Percentiles rank a stretch among this genome's conserved stretches.
Conservation (phyloP, 1,140 invertebrate genomes). For the Drosophila repleta region DNA sequence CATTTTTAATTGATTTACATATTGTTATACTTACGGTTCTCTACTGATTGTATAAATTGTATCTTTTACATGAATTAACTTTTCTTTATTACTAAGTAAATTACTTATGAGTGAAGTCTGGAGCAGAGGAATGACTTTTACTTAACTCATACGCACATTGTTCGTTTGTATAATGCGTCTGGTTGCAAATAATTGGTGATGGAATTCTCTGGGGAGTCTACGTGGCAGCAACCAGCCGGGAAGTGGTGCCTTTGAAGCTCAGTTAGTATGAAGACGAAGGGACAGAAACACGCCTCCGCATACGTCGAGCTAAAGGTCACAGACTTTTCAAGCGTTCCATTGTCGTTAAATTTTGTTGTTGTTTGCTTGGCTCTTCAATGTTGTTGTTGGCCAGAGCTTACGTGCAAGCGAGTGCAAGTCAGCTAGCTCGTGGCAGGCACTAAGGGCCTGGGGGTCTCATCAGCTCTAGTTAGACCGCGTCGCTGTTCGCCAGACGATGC, state of each 20-base stretch:
- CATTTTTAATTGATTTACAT: too few relatives aligned
- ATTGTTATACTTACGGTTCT: too few relatives aligned
- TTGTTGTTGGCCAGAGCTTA: conserved; percentile 29
- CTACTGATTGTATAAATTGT: too few relatives aligned
- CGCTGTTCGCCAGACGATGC: conserved; percentile 28
- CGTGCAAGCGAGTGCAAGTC: conserved; percentile 55
- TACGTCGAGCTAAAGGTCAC: conserved; percentile 57
- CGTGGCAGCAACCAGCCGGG: conserved; percentile 17
- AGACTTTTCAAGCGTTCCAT: conserved; percentile 73
- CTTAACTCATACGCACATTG: conserved; percentile 44
- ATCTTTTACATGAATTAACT: too few relatives aligned
- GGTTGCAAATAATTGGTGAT: conserved; percentile 46
- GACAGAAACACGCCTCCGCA: neutral
- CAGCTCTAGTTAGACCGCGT: conserved; percentile 25
- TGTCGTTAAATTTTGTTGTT: conserved; percentile 66
- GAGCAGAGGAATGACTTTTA: conserved; percentile 20
- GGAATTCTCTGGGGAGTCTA: conserved; percentile 60
- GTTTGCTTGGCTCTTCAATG: conserved; percentile 31
- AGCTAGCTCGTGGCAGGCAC: neutral
- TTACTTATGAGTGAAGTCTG: conserved; percentile 3
- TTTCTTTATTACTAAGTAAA: too few relatives aligned
- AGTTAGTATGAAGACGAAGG: neutral
- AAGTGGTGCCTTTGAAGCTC: conserved; percentile 40
- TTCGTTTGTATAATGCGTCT: conserved; percentile 68
- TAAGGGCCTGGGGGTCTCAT: neutral